Percentiles rank a stretch among this genome's conserved stretches.
phyloP scores from a whole-genome alignment of 2,888 invertebrate genomes.

The Drosophila rellima region DNA sequence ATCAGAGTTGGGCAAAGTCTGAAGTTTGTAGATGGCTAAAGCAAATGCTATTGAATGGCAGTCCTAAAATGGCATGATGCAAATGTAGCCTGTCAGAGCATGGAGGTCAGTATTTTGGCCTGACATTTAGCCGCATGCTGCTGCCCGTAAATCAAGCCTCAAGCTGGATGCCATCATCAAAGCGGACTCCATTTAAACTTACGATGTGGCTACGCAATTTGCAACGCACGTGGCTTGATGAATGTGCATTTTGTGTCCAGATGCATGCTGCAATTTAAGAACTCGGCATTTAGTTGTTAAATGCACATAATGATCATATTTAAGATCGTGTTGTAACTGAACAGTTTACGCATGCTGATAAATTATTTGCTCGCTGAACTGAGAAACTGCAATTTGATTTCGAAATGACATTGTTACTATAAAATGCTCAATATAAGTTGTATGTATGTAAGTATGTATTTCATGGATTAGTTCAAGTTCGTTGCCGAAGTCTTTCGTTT shows the following conservation, averaged over 20 bases:
- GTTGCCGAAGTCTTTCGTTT: conserved; percentile 59
- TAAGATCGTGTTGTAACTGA: conserved; percentile 63
- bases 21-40: conserved; percentile 28
- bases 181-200: conserved; percentile 24
- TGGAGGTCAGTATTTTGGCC: conserved; percentile 71
- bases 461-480: conserved; percentile 73
- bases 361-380: conserved; percentile 6
- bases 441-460: too few relatives aligned
- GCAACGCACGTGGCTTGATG: conserved; percentile 75
- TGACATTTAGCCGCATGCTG: conserved; percentile 63
- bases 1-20: conserved; percentile 19
- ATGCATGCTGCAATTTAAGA: conserved; percentile 59
- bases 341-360: conserved; percentile 58
- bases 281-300: conserved; percentile 70
- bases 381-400: conserved; percentile 23
- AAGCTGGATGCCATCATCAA: conserved; percentile 21
- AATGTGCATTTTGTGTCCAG: conserved; percentile 45
- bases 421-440: conserved; percentile 1
- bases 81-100: conserved; percentile 64
- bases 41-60: conserved; percentile 63
- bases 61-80: conserved; percentile 72
- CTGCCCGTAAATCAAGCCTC: conserved; percentile 53
- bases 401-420: conserved; percentile 13
- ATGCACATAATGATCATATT: conserved; percentile 67
- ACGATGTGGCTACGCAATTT: conserved; percentile 65